Conservation (phyloP, 2,888 invertebrate species). For the Subacronicta megacephala region DNA sequence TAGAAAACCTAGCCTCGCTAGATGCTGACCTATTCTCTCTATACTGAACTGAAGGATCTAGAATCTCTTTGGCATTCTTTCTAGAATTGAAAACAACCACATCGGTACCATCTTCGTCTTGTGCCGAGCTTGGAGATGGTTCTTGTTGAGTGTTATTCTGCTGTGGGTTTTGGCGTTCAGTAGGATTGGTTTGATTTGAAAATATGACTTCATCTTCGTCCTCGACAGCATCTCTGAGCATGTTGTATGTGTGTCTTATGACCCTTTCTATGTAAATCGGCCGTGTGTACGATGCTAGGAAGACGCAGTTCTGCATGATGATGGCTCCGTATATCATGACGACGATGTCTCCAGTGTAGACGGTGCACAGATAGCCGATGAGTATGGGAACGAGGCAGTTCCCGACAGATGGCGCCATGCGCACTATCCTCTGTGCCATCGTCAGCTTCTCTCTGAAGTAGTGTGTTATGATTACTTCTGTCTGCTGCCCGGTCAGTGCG, state of each 20-base stretch:
- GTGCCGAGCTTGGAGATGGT: slow-evolving; percentile 56
- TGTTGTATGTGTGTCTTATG: slow-evolving; percentile 83
- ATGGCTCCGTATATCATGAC: slow-evolving; percentile 90
- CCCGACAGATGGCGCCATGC: slow-evolving; percentile 87
- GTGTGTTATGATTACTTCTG: slow-evolving; percentile 89
- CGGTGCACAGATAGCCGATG: slow-evolving; percentile 84
- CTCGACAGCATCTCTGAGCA: slow-evolving; percentile 81
- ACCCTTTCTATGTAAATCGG: slow-evolving; percentile 88
- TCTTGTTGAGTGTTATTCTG: slow-evolving; percentile 32
- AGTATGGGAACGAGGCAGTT: slow-evolving; percentile 87
- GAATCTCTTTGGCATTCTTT: slow-evolving; percentile 77
- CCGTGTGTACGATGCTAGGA: slow-evolving; percentile 86
- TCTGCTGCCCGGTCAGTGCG: slow-evolving; percentile 89
- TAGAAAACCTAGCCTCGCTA: slow-evolving; percentile 71
- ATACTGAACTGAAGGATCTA: slow-evolving; percentile 76
- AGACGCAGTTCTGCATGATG: slow-evolving; percentile 89
- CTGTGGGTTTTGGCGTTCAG: slow-evolving; percentile 24
- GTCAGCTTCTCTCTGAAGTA: slow-evolving; percentile 89
- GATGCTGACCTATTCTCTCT: slow-evolving; percentile 67
- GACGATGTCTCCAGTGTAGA: slow-evolving; percentile 78
- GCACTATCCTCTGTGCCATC: slow-evolving; percentile 85
- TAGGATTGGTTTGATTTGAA: slow-evolving; percentile 74
- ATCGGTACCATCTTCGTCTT: slow-evolving; percentile 79
- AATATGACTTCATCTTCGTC: slow-evolving; percentile 90
- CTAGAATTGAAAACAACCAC: slow-evolving; percentile 83